Evolutionary conservation across 2,888 invertebrate genomes (phyloP).

Genomic region (Hecatera dysodea): DNA sequence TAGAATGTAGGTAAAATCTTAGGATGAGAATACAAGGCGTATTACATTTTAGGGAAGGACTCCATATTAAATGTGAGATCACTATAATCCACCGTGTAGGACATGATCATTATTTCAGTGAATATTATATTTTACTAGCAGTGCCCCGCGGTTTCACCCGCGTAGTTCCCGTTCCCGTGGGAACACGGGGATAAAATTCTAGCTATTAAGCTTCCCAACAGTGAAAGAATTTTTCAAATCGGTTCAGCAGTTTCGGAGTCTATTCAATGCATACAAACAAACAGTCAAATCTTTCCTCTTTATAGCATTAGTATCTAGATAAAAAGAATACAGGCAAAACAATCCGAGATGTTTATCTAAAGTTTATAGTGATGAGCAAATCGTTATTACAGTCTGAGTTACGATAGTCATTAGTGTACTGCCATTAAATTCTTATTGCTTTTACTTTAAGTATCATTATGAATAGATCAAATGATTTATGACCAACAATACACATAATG

Average conservation of each 20-base stretch:
- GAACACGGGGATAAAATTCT: no score
- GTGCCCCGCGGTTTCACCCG: no score
- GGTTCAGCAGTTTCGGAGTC: no score
- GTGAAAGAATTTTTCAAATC: no score
- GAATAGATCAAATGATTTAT: constrained; percentile 2
- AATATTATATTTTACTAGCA: no score
- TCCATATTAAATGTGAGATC: neutral
- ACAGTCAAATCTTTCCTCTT: no score
- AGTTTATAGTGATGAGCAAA: neutral
- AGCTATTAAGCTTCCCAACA: no score
- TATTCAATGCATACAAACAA: no score
- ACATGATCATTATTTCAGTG: neutral
- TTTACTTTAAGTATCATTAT: neutral
- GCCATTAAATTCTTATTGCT: neutral
- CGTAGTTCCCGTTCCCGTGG: no score
- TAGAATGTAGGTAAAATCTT: neutral
- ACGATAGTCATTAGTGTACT: constrained; percentile 13
- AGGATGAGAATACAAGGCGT: neutral
- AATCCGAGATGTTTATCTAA: constrained; percentile 10
- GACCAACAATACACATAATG: neutral
- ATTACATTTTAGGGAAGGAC: neutral
- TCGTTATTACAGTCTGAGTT: neutral
- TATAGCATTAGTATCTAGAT: no score
- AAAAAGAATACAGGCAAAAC: no score
- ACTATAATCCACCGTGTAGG: neutral